Base-by-base conservation (phyloP, 2,888 invertebrate genomes). In the Orchesellides sinensis region DNA sequence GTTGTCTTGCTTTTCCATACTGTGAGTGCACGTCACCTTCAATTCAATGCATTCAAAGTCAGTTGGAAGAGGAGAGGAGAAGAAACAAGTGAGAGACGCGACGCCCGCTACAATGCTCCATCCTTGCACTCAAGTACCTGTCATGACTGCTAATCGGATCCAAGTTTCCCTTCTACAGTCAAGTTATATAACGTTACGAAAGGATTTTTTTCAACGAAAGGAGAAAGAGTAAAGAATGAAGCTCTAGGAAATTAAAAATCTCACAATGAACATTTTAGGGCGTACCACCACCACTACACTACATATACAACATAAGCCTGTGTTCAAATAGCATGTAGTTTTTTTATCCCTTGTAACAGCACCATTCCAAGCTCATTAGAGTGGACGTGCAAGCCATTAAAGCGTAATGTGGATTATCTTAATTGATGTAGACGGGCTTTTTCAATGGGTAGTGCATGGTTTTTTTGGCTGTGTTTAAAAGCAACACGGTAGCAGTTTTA, bases 121-220 rank as follows among this genome's bases (percentile, higher is more conserved):
- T 45, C 19, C 63, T 54, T 75, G 27, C 25, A 66, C 47, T 77
- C 61, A 68, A 77, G 77, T 59, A 61, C 77, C 77, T 68, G 77
- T 77, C 68, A 59, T 29, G 77, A 68, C 47, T 77, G 47, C 68
- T 77, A 77, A 77, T 69, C 59, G 19, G 23, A 17, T 75, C 32
- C 61, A 19, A 25, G 8, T n/a, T n/a, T 49, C n/a, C 49, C 5
- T n/a, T 6, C 10, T 49, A n/a, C 6, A 56, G 3, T 17, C 56
- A 27, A 23, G 27, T 6, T 19, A 14, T 12, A 27, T 25, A 27
- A 56, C 10, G 56, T 23, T 54, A 14, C 23, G 19, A 10, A 25
- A 56, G 27, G 56, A 56, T 12, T 4, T 1, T 49, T 35, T 49
- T 14, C 8, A 49, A 19, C 6, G 54, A 10, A 54, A 23, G 61